Conservation (phyloP, 2,797 vertebrate genomes). For the Lepus townsendii region DNA sequence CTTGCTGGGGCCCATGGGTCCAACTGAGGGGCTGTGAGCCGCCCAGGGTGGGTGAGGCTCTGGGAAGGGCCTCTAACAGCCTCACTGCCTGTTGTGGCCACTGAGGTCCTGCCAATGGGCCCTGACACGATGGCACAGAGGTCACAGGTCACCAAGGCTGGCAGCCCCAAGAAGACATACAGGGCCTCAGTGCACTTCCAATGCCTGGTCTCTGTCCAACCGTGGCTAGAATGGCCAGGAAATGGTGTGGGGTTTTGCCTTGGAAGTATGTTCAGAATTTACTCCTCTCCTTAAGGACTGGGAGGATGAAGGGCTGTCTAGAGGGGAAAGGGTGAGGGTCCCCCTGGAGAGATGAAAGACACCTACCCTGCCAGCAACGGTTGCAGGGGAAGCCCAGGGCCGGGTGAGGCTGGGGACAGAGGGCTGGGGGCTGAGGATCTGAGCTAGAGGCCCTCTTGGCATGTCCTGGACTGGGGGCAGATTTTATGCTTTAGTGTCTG, state of each 20-base stretch:
- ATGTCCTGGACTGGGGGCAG: background rate
- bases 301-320: background rate
- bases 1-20: background rate
- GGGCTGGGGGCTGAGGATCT: background rate
- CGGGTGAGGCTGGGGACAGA: fast-evolving
- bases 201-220: background rate
- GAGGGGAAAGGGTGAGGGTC: background rate
- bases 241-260: background rate
- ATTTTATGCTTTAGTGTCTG: background rate
- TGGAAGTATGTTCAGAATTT: conserved; percentile 1
- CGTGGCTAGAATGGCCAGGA: background rate
- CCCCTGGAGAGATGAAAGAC: background rate
- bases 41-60: background rate
- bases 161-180: background rate
- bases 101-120: background rate
- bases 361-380: background rate
- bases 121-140: too few relatives aligned
- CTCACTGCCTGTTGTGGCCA: background rate
- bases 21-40: background rate
- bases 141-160: background rate
- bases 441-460: background rate
- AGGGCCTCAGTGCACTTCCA: background rate
- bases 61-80: background rate
- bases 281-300: background rate
- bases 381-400: background rate